Evolutionary conservation across 2,888 invertebrate species (phyloP).

Genomic region (Drosophila prolongata): DNA sequence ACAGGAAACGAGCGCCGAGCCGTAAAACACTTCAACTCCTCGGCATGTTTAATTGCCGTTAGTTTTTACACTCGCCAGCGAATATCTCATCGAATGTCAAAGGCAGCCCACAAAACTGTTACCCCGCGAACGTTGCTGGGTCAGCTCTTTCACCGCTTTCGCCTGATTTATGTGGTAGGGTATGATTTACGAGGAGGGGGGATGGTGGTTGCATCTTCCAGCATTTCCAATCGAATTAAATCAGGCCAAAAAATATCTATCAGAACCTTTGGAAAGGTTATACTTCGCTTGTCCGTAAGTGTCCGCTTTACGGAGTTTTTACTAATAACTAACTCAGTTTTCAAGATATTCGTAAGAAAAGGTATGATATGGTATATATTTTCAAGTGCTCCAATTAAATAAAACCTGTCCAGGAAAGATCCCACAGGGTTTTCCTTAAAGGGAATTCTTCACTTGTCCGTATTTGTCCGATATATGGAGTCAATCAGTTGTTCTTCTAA

Average conservation of each 20-base stretch:
- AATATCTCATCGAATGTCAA: slow-evolving; percentile 29
- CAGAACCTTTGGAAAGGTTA: not conserved
- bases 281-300: not conserved
- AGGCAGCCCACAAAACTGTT: slow-evolving; percentile 7
- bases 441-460: not conserved
- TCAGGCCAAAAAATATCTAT: not conserved
- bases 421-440: too few relatives aligned
- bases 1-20: slow-evolving; percentile 54
- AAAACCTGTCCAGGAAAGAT: too few relatives aligned
- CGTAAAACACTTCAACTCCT: slow-evolving; percentile 60
- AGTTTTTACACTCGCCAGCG: slow-evolving; percentile 37
- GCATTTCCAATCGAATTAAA: slow-evolving; percentile 2
- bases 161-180: slow-evolving; percentile 31
- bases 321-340: too few relatives aligned
- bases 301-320: not conserved
- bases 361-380: too few relatives aligned
- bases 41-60: slow-evolving; percentile 43
- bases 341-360: too few relatives aligned
- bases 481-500: too few relatives aligned
- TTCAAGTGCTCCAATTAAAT: too few relatives aligned
- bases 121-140: slow-evolving; percentile 9
- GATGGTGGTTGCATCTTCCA: not conserved
- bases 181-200: slow-evolving; percentile 23
- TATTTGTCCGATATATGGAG: not conserved
- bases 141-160: slow-evolving; percentile 39